A percentile compares a stretch with the other conserved stretches of the same genome.
Evolutionary conservation across 2,888 invertebrate species (phyloP).

Genomic region (Elmis aenea): DNA sequence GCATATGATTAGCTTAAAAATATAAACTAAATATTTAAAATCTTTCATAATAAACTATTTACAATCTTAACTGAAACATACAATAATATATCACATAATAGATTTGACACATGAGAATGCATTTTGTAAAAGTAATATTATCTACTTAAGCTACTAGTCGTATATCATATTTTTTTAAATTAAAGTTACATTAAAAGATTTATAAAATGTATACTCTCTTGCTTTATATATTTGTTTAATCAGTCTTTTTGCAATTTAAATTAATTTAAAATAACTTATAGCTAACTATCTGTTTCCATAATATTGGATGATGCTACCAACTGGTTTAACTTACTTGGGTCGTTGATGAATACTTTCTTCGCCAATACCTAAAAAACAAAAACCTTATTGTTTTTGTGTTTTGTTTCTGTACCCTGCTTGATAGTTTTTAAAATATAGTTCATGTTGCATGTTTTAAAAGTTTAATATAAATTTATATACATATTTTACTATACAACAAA

Average conservation of each 20-base stretch:
- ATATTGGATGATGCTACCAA: slow-evolving; percentile 31
- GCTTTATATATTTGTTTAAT: slow-evolving; percentile 29
- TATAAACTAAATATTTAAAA: too few relatives aligned
- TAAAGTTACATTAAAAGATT: slow-evolving; percentile 30
- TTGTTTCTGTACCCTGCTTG: too few relatives aligned
- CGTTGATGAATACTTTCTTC: slow-evolving; percentile 74
- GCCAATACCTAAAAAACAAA: slow-evolving; percentile 61
- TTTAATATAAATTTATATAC: too few relatives aligned
- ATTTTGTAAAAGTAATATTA: slow-evolving; percentile 17
- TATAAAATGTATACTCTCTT: slow-evolving; percentile 35
- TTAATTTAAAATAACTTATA: slow-evolving; percentile 25
- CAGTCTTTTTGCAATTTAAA: slow-evolving; percentile 33
- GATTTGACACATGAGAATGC: slow-evolving; percentile 43
- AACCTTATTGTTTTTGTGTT: too few relatives aligned
- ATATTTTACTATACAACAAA: too few relatives aligned
- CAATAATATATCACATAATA: slow-evolving; percentile 43
- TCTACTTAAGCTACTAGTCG: slow-evolving; percentile 9
- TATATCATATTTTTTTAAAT: slow-evolving; percentile 15
- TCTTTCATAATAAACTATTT: too few relatives aligned
- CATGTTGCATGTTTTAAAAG: too few relatives aligned
- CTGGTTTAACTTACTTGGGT: slow-evolving; percentile 68
- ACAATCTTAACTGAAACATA: too few relatives aligned
- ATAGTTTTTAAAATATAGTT: too few relatives aligned
- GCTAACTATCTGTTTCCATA: slow-evolving; percentile 33
- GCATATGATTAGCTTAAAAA: too few relatives aligned